Evolutionary conservation across 2,888 invertebrate genomes (phyloP), one percentile per base, ranked within the genome.

Genomic region (Sceliomorpha sp.): DNA sequence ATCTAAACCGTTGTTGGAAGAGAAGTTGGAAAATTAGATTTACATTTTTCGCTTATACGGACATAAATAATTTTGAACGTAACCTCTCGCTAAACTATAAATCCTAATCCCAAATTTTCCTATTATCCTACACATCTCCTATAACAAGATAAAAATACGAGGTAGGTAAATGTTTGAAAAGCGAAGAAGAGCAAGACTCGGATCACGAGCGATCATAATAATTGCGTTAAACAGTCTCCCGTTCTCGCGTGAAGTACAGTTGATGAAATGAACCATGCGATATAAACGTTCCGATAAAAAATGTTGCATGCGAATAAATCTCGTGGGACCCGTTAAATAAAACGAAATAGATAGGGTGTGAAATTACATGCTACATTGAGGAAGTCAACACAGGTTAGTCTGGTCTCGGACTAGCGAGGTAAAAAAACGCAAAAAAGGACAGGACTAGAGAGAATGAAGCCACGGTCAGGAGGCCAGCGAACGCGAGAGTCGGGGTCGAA

Each of bases 321-420:
- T 29, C 26, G 36, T 1, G 26, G 44, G 17, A 27, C 14, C 17
- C 27, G 47, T 66, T 53, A 36, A 59, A 42, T 55, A 59, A 47
- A 63, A 69, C 63, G 47, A 64, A 64, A 69, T 51, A 59, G 64
- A 71, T 69, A 45, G 66, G 59, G 69, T 72, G 72, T 69, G 69
- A 72, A 72, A 69, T 69, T 72, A 51, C 69, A 63, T 62, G 62
- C 44, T 62, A 53, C 56, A 27, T 56, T 47, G 60, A 56, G 60
- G 60, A 56, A 70, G 64, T 70, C 64, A 60, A 56, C 70, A 60
- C 15, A 12, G 50, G 51, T 44, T 56, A 17, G 53, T 59, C 32
- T 55, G 50, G 26, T 31, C 59, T 62, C 62, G 67, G 67, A 55
- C 53, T 50, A 66, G 50, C 31, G 53, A 48, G 42, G 63, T n/a